A percentile compares a stretch with the other conserved stretches of the same genome.
These are phyloP conservation scores for Dascillus cervinus DNA, from an alignment of 2,888 invertebrate species.

Conservation along the genomic window DNA sequence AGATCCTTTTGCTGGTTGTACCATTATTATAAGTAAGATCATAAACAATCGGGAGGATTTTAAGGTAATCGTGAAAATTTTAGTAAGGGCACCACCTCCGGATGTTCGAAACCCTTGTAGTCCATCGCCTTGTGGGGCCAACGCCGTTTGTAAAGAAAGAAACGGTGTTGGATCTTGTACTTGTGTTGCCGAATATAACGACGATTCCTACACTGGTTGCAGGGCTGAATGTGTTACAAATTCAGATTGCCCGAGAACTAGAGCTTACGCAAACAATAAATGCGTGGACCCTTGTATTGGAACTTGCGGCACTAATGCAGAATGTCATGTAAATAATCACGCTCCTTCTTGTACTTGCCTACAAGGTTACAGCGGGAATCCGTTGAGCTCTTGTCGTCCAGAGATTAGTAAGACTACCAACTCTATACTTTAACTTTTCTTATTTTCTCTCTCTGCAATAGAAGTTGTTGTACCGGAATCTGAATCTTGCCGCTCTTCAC, in stretches of 20 bases:
- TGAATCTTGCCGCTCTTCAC: constrained; percentile 70
- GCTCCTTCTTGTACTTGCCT: constrained; percentile 69
- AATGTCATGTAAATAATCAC: constrained; percentile 69
- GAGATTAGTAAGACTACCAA: constrained; percentile 42
- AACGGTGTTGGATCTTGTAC: constrained; percentile 72
- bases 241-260: constrained; percentile 67
- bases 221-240: constrained; percentile 76
- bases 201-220: constrained; percentile 77
- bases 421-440: no score
- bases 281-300: constrained; percentile 72
- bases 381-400: constrained; percentile 56
- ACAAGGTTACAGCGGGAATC: constrained; percentile 68
- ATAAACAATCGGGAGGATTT: not conserved
- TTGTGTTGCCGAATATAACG: constrained; percentile 70
- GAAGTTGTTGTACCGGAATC: constrained; percentile 29
- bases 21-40: constrained; percentile 34
- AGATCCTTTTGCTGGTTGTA: constrained; percentile 75
- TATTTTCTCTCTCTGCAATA: constrained; percentile 20
- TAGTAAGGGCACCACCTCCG: constrained; percentile 42
- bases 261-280: constrained; percentile 68
- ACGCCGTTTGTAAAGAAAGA: constrained; percentile 71
- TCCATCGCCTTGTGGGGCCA: constrained; percentile 82
- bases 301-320: constrained; percentile 69
- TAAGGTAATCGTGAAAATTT: constrained; percentile 23
- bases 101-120: constrained; percentile 64